These are phyloP conservation scores for Caracal caracal DNA, from an alignment of 2,113 vertebrate genomes.

Conservation along the genomic window DNA sequence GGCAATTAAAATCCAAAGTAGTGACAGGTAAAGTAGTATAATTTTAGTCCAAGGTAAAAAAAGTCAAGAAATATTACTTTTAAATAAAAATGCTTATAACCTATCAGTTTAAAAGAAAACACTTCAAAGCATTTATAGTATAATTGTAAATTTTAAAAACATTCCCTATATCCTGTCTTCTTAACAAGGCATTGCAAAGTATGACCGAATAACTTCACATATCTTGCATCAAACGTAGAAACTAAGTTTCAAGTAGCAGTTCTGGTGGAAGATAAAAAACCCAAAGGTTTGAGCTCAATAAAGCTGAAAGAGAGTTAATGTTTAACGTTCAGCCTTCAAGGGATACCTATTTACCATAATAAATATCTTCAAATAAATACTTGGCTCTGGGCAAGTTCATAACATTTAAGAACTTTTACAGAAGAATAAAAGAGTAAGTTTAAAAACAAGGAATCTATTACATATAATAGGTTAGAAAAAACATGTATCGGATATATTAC, in stretches of 20 bases:
- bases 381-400: constrained; percentile 43
- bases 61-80: constrained; percentile 33
- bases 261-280: constrained; percentile 12
- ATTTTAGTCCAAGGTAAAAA: constrained; percentile 41
- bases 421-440: not conserved
- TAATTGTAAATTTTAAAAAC: constrained; percentile 55
- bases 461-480: not conserved
- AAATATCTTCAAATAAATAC: constrained; percentile 57
- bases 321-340: constrained; percentile 60
- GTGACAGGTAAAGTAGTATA: not conserved
- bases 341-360: constrained; percentile 34
- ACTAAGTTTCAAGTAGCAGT: constrained; percentile 28
- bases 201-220: constrained; percentile 34
- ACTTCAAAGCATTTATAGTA: not conserved
- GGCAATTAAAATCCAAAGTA: constrained; percentile 53
- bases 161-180: not conserved
- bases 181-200: constrained; percentile 36
- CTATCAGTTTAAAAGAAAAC: constrained; percentile 33
- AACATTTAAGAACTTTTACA: constrained; percentile 20
- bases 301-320: constrained; percentile 28
- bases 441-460: constrained; percentile 51
- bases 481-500: not conserved
- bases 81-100: constrained; percentile 35
- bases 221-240: constrained; percentile 29
- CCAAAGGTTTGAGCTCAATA: not conserved